Conservation (phyloP, 1,140 invertebrate genomes). For the Solenopsis invicta region DNA sequence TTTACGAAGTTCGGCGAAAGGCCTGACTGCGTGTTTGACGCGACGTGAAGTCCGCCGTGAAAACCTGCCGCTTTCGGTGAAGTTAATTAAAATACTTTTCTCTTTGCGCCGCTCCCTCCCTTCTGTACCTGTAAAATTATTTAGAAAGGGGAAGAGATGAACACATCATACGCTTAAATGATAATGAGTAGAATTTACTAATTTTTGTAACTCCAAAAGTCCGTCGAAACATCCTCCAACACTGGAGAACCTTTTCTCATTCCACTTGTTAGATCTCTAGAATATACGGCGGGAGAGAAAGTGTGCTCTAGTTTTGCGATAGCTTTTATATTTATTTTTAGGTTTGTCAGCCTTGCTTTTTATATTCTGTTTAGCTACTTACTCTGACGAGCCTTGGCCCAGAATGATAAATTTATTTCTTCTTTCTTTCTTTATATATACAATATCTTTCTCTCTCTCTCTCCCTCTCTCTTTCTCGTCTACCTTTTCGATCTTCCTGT, state of each 20-base stretch:
- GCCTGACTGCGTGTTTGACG: slow-evolving; percentile 52
- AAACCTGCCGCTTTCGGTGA: slow-evolving; percentile 45
- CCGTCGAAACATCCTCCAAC: neutral
- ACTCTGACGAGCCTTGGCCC: slow-evolving; percentile 12
- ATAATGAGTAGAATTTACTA: neutral
- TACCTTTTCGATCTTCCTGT: neutral
- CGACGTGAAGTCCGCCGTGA: slow-evolving; percentile 40
- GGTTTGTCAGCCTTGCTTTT: slow-evolving; percentile 9
- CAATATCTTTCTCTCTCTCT: neutral
- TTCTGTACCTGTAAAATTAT: neutral
- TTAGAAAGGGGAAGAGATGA: neutral
- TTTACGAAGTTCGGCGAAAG: slow-evolving; percentile 51
- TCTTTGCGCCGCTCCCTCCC: neutral
- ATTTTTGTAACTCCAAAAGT: neutral
- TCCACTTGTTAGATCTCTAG: neutral
- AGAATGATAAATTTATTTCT: slow-evolving; percentile 18
- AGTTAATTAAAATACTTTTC: slow-evolving; percentile 62
- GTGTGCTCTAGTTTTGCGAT: neutral
- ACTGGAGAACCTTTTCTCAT: neutral
- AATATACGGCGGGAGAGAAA: neutral
- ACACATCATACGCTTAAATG: slow-evolving; percentile 17
- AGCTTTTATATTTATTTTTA: slow-evolving; percentile 23
- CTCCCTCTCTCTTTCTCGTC: neutral
- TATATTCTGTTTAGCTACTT: slow-evolving; percentile 12
- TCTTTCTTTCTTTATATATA: neutral